Evolutionary conservation across 2,888 invertebrate species (phyloP), one percentile per base, ranked within the genome.

Genomic region (Stegana nigrithorax): DNA sequence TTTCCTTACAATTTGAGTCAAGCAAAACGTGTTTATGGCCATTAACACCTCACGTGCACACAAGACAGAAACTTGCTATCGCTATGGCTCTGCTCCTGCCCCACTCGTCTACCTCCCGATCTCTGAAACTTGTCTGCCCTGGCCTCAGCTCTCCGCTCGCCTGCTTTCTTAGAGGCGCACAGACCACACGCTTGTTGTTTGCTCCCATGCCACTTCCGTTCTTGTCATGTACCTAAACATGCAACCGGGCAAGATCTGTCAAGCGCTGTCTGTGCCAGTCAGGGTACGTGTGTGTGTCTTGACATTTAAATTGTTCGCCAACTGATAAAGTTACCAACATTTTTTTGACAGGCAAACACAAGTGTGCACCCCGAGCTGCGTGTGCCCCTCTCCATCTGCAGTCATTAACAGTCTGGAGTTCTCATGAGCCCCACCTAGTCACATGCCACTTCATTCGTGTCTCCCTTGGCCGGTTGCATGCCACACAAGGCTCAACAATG

Each of bases 311-410:
- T 80, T 80, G 75, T 78, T 64, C 78, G 70, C 67, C 53, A n/a
- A 19, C 68, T 76, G 75, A 76, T 76, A 76, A 76, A 76, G 75
- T 78, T 80, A 74, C 78, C 74, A 76, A 78, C 76, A 79, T 73
- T 71, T 75, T 64, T 65, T 67, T 21, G 68, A 60, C 64, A 55
- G 19, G 47, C n/a, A n/a, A 39, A 10, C n/a, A 14, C 39, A 10
- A 32, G n/a, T 39, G 7, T 55, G 47, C 23, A 14, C 47, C 25
- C 47, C 8, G 8, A 47, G 47, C 6, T n/a, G 21, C 47, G n/a
- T n/a, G n/a, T 39, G n/a, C n/a, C 39, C n/a, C n/a, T 39, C 17
- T 39, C 14, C 17, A 39, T 39, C 39, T 39, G 3, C 14, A 6
- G 14, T 39, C 14, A n/a, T 14, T 39, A 14, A 2, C 39, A 39